Percentiles rank a stretch among this genome's conserved stretches.
phyloP scores from a whole-genome alignment of 2,888 invertebrate species.

The Notocelia uddmanniana region DNA sequence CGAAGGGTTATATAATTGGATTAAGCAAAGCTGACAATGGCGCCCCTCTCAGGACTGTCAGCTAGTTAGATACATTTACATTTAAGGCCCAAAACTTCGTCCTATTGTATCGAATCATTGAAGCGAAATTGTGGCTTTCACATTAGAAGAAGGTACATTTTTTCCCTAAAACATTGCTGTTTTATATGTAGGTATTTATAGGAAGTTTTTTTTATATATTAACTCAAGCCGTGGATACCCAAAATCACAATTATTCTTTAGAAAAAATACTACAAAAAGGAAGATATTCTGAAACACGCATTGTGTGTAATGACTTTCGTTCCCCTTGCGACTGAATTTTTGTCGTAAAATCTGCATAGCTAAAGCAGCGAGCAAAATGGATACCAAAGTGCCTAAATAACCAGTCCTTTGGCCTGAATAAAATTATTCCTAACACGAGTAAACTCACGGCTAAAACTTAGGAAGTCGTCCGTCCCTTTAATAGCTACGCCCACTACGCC shows the following conservation, averaged over 20 bases:
- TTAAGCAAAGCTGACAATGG: conserved; percentile 54
- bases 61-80: conserved; percentile 55
- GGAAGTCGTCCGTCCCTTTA: neutral
- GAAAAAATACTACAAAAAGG: conserved; percentile 34
- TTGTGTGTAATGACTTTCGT: conserved; percentile 47
- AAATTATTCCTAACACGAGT: conserved; percentile 26
- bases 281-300: conserved; percentile 16
- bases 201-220: neutral
- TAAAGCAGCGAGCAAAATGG: conserved; percentile 26
- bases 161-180: neutral
- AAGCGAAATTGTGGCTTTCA: conserved; percentile 37
- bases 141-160: neutral
- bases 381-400: conserved; percentile 36
- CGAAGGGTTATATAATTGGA: conserved; percentile 64
- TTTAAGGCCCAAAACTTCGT: conserved; percentile 56
- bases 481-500: neutral
- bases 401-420: conserved; percentile 21
- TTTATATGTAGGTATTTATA: neutral
- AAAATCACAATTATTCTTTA: conserved; percentile 19
- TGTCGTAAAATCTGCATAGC: conserved; percentile 52
- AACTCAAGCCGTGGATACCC: neutral
- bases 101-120: conserved; percentile 53
- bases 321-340: conserved; percentile 54
- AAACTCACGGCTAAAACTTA: conserved; percentile 8
- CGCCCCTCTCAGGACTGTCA: conserved; percentile 48